Evolutionary conservation across 2,888 invertebrate genomes (phyloP).

Genomic region (Perizoma affinitatum): DNA sequence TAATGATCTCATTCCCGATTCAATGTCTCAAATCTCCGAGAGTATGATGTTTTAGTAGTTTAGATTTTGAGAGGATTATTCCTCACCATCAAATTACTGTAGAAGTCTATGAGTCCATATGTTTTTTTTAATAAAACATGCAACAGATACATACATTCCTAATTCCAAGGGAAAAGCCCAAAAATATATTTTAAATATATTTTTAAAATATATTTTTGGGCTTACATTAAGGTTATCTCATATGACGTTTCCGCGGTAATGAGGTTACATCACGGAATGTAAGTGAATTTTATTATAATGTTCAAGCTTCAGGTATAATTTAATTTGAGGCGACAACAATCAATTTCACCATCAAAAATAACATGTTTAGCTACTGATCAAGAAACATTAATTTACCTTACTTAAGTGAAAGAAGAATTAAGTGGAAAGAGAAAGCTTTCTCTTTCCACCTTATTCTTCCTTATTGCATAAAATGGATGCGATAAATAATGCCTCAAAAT

Average conservation of each 20-base stretch:
- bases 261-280: conserved; percentile 23
- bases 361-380: conserved; percentile 4
- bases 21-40: neutral
- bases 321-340: conserved; percentile 18
- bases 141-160: no score
- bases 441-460: neutral
- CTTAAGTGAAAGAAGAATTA: no score
- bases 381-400: conserved; percentile 7
- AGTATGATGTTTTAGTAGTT: no score
- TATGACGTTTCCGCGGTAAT: conserved; percentile 21
- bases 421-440: neutral
- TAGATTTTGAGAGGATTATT: no score
- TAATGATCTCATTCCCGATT: conserved; percentile 5
- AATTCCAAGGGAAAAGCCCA: neutral
- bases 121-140: no score
- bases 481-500: no score
- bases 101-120: no score
- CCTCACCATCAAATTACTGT: no score
- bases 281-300: conserved; percentile 23
- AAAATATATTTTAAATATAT: conserved; percentile 10
- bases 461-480: no score
- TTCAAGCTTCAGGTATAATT: conserved; percentile 6
- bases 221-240: conserved; percentile 17
- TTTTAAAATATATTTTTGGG: conserved; percentile 11
- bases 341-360: conserved; percentile 4